Evolutionary conservation across 1,140 invertebrate genomes (phyloP), one percentile per base, ranked within the genome.

Genomic region (Polypedilum vanderplanki): DNA sequence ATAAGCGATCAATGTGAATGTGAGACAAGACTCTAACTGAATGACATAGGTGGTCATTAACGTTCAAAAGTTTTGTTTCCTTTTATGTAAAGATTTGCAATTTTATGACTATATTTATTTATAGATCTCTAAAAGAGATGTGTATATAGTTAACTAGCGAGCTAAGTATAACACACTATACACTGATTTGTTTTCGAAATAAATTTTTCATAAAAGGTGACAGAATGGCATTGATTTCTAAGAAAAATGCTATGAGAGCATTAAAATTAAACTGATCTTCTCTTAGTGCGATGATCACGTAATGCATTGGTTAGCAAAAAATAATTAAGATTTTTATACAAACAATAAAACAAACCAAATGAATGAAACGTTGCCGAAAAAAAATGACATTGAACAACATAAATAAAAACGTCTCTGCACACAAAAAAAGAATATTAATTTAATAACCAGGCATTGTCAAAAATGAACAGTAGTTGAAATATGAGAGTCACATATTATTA

Each of bases 21-120:
- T 57, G 46, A 57, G 46, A 15, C 46, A 57, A 33, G 24, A 33
- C 24, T 33, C 24, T 33, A 5, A 33, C 24, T 33, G 24, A 33
- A 33, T 33, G 12, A 46, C 41, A 57, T 57, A 57, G 46, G 46
- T 57, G 46, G 46, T 57, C 46, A 57, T n/a, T 57, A 57, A 57
- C 46, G 46, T 57, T 57, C 4, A 57, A 57, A n/a, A 57, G 24
- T 33, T 33, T 57, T 57, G 46, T 57, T 57, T 57, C 46, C 46
- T 57, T 57, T 57, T 57, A 12, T n/a, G 46, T 57, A 57, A 57
- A 57, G 46, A 57, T 57, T 57, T 57, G 46, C 46, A 57, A 57
- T 57, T 57, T n/a, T 57, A 12, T 57, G 46, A n/a, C 46, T 57
- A 57, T 57, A 46, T 46, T 12, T 41, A 46, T 46, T 46, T 57